Evolutionary conservation across 2,113 vertebrate genomes (phyloP), one percentile per base, ranked within the genome.

Genomic region (Typhlomys cinereus): DNA sequence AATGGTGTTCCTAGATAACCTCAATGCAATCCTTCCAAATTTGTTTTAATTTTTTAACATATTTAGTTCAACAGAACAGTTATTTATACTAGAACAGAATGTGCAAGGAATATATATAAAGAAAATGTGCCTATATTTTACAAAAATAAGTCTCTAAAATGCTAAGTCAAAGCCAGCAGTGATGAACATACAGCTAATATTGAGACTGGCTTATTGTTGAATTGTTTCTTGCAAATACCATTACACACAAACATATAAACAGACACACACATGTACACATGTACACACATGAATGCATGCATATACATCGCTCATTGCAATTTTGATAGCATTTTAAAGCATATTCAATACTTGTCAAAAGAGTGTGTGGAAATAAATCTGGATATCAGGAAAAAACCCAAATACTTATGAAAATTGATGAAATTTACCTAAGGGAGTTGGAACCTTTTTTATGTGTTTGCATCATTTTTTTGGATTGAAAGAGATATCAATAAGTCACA

Each of bases 151-250:
- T 78, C 39, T 71, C 59, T 67, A 54, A 67, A 87, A 64, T 39
- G 29, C 44, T 10, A 61, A 76, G 15, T 61, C n/a, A 5, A 23
- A 59, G 46, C 14, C 21, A 9, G 27, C 15, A 44, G 71, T n/a
- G n/a, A n/a, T n/a, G n/a, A n/a, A 57, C 0, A 2, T 0, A 0
- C 1, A 20, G 8, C 36, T 39, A 69, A 29, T 7, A 34, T 2
- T 3, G 7, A 73, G 41, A 20, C 34, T 15, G 29, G 17, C 39
- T 67, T 54, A n/a, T 31, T 8, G 18, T 71, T 10, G 7, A 31
- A 7, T 48, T 71, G 5, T 69, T 9, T 12, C 73, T 21, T 4
- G 25, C 21, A 25, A 1, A 1, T 6, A 13, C 11, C 5, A 27
- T 62, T 29, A 46, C 39, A 44, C 15, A 8, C 9, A 13, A 10